Evolutionary conservation across 2,888 invertebrate genomes (phyloP).

Genomic region (Melanophora roralis): DNA sequence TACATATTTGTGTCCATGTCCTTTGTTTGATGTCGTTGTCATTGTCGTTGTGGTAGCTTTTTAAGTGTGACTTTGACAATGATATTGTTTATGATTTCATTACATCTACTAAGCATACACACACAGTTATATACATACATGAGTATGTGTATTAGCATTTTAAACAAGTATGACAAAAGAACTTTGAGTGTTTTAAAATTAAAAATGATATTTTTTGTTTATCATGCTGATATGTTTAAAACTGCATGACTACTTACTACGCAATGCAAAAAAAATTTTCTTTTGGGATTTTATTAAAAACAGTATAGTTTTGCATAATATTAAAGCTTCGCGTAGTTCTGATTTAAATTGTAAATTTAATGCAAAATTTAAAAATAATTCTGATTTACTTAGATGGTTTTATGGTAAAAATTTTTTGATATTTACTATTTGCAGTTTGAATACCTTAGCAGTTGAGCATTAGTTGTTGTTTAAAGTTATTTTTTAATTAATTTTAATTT

Average conservation of each 20-base stretch:
- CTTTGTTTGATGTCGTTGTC: constrained; percentile 20
- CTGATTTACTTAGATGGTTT: neutral
- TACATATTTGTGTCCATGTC: constrained; percentile 9
- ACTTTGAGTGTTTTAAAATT: neutral
- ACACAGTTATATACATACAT: neutral
- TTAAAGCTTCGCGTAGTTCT: neutral
- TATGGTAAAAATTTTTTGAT: neutral
- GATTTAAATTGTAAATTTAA: neutral
- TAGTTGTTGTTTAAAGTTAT: neutral
- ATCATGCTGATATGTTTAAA: neutral
- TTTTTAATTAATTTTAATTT: neutral
- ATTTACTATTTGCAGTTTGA: neutral
- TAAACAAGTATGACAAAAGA: neutral
- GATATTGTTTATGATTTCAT: constrained; percentile 50
- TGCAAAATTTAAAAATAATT: neutral
- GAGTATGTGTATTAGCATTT: neutral
- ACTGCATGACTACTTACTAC: neutral
- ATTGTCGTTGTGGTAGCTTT: constrained; percentile 12
- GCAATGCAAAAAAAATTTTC: too few relatives aligned
- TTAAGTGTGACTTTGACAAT: constrained; percentile 58
- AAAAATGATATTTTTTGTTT: neutral
- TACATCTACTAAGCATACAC: constrained; percentile 10
- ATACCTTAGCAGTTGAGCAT: too few relatives aligned
- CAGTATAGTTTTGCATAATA: too few relatives aligned
- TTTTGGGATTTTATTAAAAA: too few relatives aligned